These are phyloP conservation scores for Peromyscus nudipes DNA, from an alignment of 2,797 vertebrate genomes.

Conservation along the genomic window DNA sequence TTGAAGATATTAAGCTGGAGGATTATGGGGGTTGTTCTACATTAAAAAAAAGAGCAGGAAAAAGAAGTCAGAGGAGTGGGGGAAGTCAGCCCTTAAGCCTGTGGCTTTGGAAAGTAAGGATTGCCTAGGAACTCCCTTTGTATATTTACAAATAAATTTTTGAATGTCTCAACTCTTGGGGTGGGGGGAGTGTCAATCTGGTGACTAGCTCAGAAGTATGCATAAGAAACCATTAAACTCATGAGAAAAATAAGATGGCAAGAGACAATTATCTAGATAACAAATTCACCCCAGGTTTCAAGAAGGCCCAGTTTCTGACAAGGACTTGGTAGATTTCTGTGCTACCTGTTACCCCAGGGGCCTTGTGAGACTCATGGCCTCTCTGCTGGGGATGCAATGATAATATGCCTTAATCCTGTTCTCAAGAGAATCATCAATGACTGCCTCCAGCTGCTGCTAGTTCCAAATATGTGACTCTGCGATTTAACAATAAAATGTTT, in stretches of 20 bases:
- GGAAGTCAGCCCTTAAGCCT: neutral
- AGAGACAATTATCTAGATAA: neutral
- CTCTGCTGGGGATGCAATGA: neutral
- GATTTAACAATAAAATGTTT: neutral
- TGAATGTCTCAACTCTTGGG: neutral
- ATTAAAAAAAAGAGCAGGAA: neutral
- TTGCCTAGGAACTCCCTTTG: neutral
- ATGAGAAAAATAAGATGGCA: neutral
- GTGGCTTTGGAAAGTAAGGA: slow-evolving; percentile 1
- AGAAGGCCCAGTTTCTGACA: neutral
- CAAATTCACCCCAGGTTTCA: neutral
- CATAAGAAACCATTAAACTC: neutral
- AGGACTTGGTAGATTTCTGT: neutral
- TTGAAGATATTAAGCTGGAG: neutral
- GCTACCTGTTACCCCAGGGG: neutral
- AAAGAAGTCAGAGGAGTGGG: neutral
- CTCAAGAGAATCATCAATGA: neutral
- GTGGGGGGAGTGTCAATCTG: neutral
- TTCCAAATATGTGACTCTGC: neutral
- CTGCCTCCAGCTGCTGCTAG: neutral
- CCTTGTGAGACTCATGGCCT: neutral
- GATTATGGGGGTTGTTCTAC: neutral
- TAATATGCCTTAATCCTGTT: neutral
- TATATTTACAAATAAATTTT: slow-evolving; percentile 10
- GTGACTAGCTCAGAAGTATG: neutral